Base-by-base conservation (phyloP, 1,140 invertebrate genomes). In the Polyergus mexicanus region DNA sequence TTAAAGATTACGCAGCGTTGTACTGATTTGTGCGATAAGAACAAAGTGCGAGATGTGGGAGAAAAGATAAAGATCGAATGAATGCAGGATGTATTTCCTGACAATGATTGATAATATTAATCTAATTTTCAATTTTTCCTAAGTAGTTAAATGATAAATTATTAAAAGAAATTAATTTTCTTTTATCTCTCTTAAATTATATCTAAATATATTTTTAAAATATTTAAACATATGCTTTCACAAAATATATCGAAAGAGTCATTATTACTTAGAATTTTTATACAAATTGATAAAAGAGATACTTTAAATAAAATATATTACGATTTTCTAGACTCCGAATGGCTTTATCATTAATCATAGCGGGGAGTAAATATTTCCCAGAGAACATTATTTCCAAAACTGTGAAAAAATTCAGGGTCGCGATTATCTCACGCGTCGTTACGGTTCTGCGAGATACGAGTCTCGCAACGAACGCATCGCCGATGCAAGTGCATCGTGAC, bases 21-120 rank as follows among this genome's bases (percentile, higher is more conserved):
- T 65, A 65, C 28, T 54, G 35, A 80, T 80, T 56, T n/a, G 32
- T 63, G 76, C 16, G 77, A 80, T 69, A 71, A 69, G 47, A 68
- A 51, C 8, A 19, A 80, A n/a, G 65, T 3, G 47, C 32, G 2
- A 76, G 56, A n/a, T 38, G 7, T n/a, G 38, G 6, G 11, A 54
- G 22, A 4, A 22, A 11, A 13, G 35, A 68, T 38, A 38, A 22
- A 54, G 25, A 38, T 68, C 35, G 38, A 69, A 41, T 80, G 41
- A 38, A 44, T 28, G 16, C n/a, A 32, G 1, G 35, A 6, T 25
- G 35, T 6, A 11, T 65, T 80, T 69, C 22, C 65, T 38, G 6
- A n/a, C 13, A 28, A 22, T 38, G n/a, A 76, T 44, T 78, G 8
- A 35, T 69, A 38, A 54, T 54, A 35, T 8, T 32, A 19, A 35